These are phyloP conservation scores for Drosophila macrospina DNA, from an alignment of 2,888 invertebrate species.

Conservation along the genomic window DNA sequence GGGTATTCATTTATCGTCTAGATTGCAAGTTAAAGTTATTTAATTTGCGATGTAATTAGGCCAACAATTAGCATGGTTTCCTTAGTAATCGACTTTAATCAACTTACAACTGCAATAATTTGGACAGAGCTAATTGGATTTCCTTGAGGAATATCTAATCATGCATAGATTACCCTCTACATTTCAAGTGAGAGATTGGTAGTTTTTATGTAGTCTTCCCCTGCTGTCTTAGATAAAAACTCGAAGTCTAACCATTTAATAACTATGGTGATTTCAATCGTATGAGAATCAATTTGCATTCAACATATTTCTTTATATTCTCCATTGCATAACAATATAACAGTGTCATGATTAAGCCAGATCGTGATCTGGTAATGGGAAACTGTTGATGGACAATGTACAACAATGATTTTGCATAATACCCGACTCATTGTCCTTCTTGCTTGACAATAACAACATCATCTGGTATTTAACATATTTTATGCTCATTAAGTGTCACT, in stretches of 20 bases:
- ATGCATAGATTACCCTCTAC: no score
- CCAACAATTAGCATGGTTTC: no score
- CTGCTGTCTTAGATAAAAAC: neutral
- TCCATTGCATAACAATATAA: slow-evolving; percentile 9
- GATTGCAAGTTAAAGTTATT: neutral
- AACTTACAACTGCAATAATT: no score
- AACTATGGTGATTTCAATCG: neutral
- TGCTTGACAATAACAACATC: slow-evolving; percentile 40
- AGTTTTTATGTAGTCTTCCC: no score
- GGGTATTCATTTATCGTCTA: no score
- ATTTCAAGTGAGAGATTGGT: no score
- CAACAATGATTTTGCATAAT: slow-evolving; percentile 51
- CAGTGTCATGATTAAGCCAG: slow-evolving; percentile 27
- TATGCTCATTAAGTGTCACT: slow-evolving; percentile 71
- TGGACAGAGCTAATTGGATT: no score
- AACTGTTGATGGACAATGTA: slow-evolving; percentile 35
- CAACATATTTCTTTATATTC: neutral
- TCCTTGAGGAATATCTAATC: no score
- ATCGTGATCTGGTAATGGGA: slow-evolving; percentile 35
- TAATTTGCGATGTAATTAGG: no score
- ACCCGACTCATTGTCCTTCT: slow-evolving; percentile 25
- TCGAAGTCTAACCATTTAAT: no score
- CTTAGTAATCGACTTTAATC: no score
- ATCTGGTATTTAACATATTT: slow-evolving; percentile 66
- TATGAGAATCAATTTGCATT: neutral